Conservation (phyloP, 2,888 invertebrate species). For the Scaptomyza cyrtandrae region DNA sequence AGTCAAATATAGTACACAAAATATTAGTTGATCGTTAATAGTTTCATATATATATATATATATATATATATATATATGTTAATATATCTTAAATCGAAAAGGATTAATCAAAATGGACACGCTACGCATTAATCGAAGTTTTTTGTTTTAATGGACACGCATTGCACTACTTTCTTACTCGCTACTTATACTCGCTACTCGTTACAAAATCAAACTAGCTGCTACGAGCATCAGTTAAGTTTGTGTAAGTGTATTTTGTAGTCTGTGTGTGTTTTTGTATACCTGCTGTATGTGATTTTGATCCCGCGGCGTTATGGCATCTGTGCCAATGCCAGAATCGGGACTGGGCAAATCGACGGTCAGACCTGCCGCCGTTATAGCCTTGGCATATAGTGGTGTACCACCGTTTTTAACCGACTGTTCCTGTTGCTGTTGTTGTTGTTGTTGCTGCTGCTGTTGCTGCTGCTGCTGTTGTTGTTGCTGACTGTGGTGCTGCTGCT, state of each 20-base stretch:
- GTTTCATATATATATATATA: no score
- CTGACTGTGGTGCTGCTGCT: conserved; percentile 45
- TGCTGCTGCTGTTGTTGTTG: conserved; percentile 48
- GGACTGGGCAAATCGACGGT: conserved; percentile 97
- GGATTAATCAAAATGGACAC: not conserved
- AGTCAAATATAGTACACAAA: no score
- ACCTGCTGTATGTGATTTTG: conserved; percentile 96
- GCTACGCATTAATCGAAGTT: not conserved
- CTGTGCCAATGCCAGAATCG: conserved; percentile 97
- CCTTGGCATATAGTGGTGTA: conserved; percentile 84
- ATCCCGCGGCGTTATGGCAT: conserved; percentile 95
- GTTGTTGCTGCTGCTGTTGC: conserved; percentile 53
- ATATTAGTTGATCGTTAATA: no score
- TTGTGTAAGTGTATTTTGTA: conserved; percentile 10
- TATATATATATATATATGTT: no score
- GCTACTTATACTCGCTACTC: conserved; percentile 13
- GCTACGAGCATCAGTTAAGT: not conserved
- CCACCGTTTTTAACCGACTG: conserved; percentile 76
- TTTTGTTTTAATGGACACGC: conserved; percentile 48
- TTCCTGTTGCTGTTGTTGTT: conserved; percentile 53
- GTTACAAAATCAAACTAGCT: conserved; percentile 9
- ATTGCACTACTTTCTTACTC: conserved; percentile 27
- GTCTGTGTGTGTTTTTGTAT: conserved; percentile 29
- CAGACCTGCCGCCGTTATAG: conserved; percentile 90
- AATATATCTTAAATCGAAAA: not conserved